These are phyloP conservation scores for Drosophila athabasca DNA, from an alignment of 1,140 invertebrate genomes.

Conservation along the genomic window DNA sequence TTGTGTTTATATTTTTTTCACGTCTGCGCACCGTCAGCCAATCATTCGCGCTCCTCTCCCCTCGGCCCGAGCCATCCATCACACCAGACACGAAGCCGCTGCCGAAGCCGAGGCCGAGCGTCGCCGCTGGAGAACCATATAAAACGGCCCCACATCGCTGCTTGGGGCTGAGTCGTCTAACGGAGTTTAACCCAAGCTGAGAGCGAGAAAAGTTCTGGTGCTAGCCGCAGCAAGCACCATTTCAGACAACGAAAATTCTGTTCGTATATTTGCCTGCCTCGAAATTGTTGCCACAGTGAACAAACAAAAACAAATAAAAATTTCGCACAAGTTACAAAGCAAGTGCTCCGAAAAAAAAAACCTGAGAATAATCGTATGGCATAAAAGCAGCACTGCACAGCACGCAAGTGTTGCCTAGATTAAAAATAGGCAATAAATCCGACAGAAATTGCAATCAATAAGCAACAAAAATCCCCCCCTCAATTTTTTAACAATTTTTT, in stretches of 20 bases:
- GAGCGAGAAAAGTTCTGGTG: slow-evolving; percentile 60
- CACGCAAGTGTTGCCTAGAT: not conserved
- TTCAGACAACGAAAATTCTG: slow-evolving; percentile 14
- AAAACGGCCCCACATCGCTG: slow-evolving; percentile 61
- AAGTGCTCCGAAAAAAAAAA: not conserved
- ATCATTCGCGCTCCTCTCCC: too few relatives aligned
- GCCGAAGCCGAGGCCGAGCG: slow-evolving; percentile 52
- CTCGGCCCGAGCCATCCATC: too few relatives aligned
- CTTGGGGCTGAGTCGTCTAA: slow-evolving; percentile 73
- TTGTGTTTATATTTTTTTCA: slow-evolving; percentile 76
- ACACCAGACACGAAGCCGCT: not conserved
- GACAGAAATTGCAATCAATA: slow-evolving; percentile 35
- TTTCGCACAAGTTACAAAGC: not conserved
- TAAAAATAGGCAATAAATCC: slow-evolving; percentile 21
- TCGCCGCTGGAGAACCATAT: slow-evolving; percentile 59
- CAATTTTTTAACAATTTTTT: slow-evolving; percentile 53
- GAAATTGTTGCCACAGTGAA: slow-evolving; percentile 40
- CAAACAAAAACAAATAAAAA: slow-evolving; percentile 42
- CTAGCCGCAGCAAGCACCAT: slow-evolving; percentile 24
- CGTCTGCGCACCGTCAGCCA: slow-evolving; percentile 47
- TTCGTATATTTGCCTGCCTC: slow-evolving; percentile 1
- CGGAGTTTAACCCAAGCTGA: slow-evolving; percentile 67
- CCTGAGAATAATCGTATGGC: not conserved
- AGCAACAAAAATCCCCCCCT: slow-evolving; percentile 22
- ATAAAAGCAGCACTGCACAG: not conserved